A percentile compares a stretch with the other conserved stretches of the same genome.
Evolutionary conservation across 2,113 vertebrate species (phyloP).

Genomic region (Gobiocypris rarus): DNA sequence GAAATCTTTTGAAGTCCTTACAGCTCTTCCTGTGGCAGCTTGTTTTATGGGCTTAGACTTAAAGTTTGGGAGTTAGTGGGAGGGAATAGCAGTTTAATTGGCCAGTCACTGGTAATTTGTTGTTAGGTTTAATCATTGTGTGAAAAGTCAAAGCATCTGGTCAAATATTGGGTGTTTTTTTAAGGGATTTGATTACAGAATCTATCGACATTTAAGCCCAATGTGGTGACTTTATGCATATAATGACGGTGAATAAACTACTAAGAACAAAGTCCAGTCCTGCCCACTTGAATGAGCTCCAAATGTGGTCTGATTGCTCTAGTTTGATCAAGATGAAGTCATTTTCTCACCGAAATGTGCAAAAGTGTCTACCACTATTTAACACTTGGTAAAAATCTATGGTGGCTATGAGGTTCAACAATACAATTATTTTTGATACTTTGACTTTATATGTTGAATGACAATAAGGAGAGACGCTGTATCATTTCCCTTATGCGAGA

Average conservation of each 20-base stretch:
- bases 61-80: neutral
- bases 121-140: slow-evolving; percentile 3
- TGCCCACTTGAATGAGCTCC: slow-evolving; percentile 6
- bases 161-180: neutral
- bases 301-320: slow-evolving; percentile 22
- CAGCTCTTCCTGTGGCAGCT: slow-evolving; percentile 30
- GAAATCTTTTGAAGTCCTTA: neutral
- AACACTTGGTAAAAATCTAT: neutral
- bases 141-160: neutral
- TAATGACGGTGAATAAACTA: slow-evolving; percentile 33
- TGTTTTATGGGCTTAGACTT: slow-evolving; percentile 15
- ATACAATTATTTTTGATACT: neutral
- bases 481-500: neutral
- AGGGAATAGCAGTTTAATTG: neutral
- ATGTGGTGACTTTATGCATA: slow-evolving; percentile 1
- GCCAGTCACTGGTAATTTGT: neutral
- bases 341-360: no score
- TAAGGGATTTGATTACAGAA: neutral
- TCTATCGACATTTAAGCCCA: neutral
- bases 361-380: neutral
- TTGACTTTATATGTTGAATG: neutral
- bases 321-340: neutral
- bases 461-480: neutral
- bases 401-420: no score
- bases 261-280: slow-evolving; percentile 48